Conservation (phyloP, 2,113 vertebrate genomes). For the Clinocottus analis region DNA sequence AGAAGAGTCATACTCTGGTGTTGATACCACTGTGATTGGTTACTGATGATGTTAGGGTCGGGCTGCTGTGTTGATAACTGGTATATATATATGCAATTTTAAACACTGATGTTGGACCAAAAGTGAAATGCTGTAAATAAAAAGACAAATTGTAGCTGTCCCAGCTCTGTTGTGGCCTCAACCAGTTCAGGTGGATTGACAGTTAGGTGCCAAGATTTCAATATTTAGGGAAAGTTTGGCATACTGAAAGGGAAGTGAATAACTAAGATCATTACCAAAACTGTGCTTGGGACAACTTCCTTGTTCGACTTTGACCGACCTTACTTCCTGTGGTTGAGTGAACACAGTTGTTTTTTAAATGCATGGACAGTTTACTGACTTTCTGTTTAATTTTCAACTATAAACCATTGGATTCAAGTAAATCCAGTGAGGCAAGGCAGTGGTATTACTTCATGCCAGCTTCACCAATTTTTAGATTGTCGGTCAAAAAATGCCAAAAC, state of each 20-base stretch:
- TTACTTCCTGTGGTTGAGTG: background rate
- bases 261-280: background rate
- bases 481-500: background rate
- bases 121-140: conserved; percentile 67
- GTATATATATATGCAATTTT: conserved; percentile 20
- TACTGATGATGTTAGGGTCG: conserved; percentile 27
- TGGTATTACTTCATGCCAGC: background rate
- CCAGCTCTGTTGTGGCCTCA: conserved; percentile 7
- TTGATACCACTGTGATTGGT: conserved; percentile 30
- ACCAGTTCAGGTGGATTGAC: background rate
- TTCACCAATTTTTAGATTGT: background rate
- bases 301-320: background rate
- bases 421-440: background rate
- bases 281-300: background rate
- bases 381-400: background rate
- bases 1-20: background rate
- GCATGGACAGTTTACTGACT: background rate
- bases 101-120: conserved; percentile 51
- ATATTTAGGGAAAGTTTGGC: background rate
- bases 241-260: background rate
- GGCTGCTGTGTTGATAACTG: conserved; percentile 29
- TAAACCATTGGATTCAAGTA: background rate
- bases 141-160: conserved; percentile 18
- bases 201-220: background rate
- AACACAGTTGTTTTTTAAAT: background rate